phyloP scores from a whole-genome alignment of 2,797 vertebrate species.

The Sebastolobus altivelis region DNA sequence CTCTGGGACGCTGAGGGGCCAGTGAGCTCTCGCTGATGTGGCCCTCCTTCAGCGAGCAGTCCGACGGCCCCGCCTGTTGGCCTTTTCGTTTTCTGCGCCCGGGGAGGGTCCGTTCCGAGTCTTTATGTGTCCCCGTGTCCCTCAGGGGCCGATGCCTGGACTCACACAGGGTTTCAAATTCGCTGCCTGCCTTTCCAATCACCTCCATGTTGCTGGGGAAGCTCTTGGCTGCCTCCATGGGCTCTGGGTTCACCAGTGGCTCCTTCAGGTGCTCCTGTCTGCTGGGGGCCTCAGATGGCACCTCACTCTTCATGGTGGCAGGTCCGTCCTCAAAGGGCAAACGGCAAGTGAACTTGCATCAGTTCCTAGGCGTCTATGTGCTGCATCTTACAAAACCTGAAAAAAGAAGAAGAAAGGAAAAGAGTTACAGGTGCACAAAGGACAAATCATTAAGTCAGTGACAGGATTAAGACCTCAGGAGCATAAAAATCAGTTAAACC shows the following conservation, averaged over 20 bases:
- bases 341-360: conserved; percentile 70
- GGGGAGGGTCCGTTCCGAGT: conserved; percentile 90
- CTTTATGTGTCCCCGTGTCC: conserved; percentile 87
- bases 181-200: conserved; percentile 95
- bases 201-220: conserved; percentile 94
- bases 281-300: conserved; percentile 92
- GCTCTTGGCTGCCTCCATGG: conserved; percentile 92
- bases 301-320: conserved; percentile 99
- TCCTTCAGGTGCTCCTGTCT: conserved; percentile 97
- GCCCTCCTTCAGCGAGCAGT: conserved; percentile 91
- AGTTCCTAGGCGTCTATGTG: conserved; percentile 86
- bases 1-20: conserved; percentile 83
- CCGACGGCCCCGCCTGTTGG: conserved; percentile 98
- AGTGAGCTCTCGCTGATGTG: conserved; percentile 82
- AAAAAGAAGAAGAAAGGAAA: neutral
- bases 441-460: neutral
- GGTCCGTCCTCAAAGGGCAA: conserved; percentile 84
- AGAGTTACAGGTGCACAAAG: conserved; percentile 17
- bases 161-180: conserved; percentile 94
- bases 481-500: neutral
- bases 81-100: conserved; percentile 96
- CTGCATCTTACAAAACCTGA: conserved; percentile 83
- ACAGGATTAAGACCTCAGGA: neutral
- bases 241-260: conserved; percentile 93
- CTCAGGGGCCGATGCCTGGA: conserved; percentile 90